Conservation (phyloP, 1,140 invertebrate genomes). For the Cotesia vestalis region DNA sequence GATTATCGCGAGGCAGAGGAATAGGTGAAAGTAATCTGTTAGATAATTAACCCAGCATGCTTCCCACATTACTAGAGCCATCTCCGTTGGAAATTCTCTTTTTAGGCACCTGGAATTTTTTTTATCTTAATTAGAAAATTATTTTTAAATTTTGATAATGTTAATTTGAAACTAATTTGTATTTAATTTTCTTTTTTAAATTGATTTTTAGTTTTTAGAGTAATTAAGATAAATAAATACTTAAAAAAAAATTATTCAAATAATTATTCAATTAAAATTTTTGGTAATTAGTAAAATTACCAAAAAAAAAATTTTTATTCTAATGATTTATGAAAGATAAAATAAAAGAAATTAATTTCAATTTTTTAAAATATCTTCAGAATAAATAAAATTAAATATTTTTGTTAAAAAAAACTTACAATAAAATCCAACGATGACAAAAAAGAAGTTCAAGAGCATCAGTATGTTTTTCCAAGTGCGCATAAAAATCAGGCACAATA, state of each 20-base stretch:
- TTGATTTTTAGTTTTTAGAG: too few species aligned
- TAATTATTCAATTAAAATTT: too few species aligned
- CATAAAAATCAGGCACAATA: slow-evolving; percentile 88
- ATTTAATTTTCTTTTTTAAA: too few species aligned
- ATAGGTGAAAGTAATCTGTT: slow-evolving; percentile 92
- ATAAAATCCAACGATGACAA: slow-evolving; percentile 91
- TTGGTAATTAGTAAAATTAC: too few species aligned
- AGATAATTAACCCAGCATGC: slow-evolving; percentile 94
- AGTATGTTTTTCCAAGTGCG: slow-evolving; percentile 80
- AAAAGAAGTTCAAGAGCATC: slow-evolving; percentile 91
- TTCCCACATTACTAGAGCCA: slow-evolving; percentile 91
- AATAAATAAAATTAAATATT: slow-evolving; percentile 2
- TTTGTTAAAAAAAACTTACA: slow-evolving; percentile 69
- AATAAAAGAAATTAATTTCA: too few species aligned
- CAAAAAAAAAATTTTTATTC: too few species aligned
- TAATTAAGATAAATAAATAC: too few species aligned
- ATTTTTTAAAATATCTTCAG: slow-evolving; percentile 12
- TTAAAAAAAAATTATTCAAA: too few species aligned
- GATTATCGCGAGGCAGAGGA: slow-evolving; percentile 89
- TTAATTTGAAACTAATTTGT: too few species aligned
- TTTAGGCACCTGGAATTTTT: slow-evolving; percentile 77
- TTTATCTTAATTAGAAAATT: too few species aligned
- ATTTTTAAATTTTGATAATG: too few species aligned
- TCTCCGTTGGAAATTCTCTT: slow-evolving; percentile 86
- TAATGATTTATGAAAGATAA: too few species aligned